phyloP scores from a whole-genome alignment of 2,888 invertebrate species.

The Cheilosia variabilis region DNA sequence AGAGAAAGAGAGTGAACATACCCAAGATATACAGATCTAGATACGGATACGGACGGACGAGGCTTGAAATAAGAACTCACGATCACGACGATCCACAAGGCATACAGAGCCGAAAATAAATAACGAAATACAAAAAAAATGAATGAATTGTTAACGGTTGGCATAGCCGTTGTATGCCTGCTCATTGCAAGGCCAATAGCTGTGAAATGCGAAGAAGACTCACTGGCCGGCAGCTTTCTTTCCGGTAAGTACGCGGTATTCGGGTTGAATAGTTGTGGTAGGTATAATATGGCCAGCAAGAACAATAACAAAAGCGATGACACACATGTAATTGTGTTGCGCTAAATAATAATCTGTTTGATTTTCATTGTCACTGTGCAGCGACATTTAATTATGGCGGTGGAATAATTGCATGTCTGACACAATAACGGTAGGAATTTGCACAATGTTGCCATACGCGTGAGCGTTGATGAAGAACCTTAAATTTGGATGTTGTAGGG shows the following conservation, averaged over 20 bases:
- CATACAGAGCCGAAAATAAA: constrained; percentile 49
- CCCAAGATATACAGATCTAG: constrained; percentile 25
- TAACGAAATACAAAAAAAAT: constrained; percentile 60
- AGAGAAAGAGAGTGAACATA: constrained; percentile 34
- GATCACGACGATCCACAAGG: constrained; percentile 50
- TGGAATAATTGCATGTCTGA: constrained; percentile 18
- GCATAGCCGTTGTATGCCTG: constrained; percentile 75
- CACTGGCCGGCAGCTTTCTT: constrained; percentile 91
- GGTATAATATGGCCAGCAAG: constrained; percentile 12
- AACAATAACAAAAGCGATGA: constrained; percentile 45
- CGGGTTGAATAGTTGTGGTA: constrained; percentile 57
- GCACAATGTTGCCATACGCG: too few species aligned
- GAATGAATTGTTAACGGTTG: constrained; percentile 76
- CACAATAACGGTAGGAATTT: background rate
- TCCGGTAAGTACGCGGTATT: constrained; percentile 86
- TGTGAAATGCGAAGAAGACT: constrained; percentile 86
- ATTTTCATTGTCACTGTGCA: background rate
- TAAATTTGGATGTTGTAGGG: too few species aligned
- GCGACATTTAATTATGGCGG: constrained; percentile 18
- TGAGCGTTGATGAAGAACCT: too few species aligned
- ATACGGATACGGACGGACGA: constrained; percentile 1
- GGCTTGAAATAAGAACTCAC: constrained; percentile 52
- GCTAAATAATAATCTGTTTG: constrained; percentile 36
- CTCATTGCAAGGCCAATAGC: constrained; percentile 58
- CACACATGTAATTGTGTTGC: constrained; percentile 39